Conservation (phyloP, 2,797 vertebrate genomes). For the Sebastes steindachneri region DNA sequence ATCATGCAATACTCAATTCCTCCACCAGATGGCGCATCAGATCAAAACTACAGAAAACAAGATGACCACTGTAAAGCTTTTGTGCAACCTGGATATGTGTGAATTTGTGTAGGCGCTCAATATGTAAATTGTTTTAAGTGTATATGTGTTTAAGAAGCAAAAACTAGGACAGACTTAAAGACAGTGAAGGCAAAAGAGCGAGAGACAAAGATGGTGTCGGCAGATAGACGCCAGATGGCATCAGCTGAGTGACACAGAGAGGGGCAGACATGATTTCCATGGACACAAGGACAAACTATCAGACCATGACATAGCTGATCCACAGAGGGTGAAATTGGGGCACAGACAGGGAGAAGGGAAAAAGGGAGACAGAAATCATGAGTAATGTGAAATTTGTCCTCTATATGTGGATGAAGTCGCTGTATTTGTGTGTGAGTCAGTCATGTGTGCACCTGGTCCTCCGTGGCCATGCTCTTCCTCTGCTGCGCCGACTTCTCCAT, state of each 20-base stretch:
- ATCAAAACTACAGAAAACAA: neutral
- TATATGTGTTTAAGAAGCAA: neutral
- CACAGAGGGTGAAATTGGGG: slow-evolving; percentile 2
- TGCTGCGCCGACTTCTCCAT: slow-evolving; percentile 98
- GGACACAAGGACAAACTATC: slow-evolving; percentile 37
- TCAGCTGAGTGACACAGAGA: neutral
- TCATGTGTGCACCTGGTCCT: slow-evolving; percentile 76
- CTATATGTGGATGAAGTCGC: neutral
- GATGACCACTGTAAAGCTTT: neutral
- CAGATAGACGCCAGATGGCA: slow-evolving; percentile 23
- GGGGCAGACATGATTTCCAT: slow-evolving; percentile 6
- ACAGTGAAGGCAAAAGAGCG: neutral
- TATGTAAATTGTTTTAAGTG: neutral
- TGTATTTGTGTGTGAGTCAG: neutral
- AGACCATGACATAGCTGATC: slow-evolving; percentile 28
- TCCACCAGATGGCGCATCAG: slow-evolving; percentile 60
- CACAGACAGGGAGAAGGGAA: neutral
- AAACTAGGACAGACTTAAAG: neutral
- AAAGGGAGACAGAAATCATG: neutral
- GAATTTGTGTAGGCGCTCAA: slow-evolving; percentile 1
- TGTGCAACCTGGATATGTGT: neutral
- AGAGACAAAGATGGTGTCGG: slow-evolving; percentile 7
- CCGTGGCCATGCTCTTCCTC: slow-evolving; percentile 95
- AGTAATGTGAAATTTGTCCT: neutral
- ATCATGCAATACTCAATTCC: neutral